Conservation (phyloP, 2,113 vertebrate genomes). For the Ptilonorhynchus violaceus region DNA sequence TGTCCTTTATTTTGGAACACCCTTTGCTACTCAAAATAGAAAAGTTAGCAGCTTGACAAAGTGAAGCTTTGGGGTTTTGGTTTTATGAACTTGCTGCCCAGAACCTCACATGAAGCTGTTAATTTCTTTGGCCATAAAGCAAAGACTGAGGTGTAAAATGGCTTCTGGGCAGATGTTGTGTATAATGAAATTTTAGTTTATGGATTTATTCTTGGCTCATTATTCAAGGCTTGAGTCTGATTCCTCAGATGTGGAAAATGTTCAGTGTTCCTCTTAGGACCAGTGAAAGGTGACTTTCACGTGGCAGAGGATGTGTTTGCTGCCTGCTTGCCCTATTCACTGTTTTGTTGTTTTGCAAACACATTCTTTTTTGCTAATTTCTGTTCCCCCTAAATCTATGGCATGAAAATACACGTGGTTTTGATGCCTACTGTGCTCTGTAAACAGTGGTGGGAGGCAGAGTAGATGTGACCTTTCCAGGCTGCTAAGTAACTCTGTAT, state of each 20-base stretch:
- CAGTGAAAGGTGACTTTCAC: neutral
- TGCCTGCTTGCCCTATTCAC: neutral
- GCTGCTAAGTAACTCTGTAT: conserved; percentile 17
- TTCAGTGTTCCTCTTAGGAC: neutral
- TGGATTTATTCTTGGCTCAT: conserved; percentile 5
- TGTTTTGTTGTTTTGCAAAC: neutral
- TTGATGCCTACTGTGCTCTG: neutral
- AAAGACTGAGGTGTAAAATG: neutral
- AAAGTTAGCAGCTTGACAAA: neutral
- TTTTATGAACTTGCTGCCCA: neutral
- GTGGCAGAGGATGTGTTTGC: neutral
- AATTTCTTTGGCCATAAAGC: conserved; percentile 28
- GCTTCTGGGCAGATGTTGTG: conserved; percentile 32
- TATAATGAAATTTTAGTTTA: conserved; percentile 36
- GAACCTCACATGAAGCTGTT: neutral
- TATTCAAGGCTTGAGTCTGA: neutral
- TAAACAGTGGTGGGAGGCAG: conserved; percentile 4
- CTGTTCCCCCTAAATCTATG: neutral
- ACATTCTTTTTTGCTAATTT: neutral
- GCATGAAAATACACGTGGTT: neutral
- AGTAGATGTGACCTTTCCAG: conserved; percentile 50
- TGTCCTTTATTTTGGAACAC: neutral
- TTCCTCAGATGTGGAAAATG: neutral
- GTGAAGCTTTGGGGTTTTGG: neutral
- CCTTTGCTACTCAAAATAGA: neutral